Evolutionary conservation across 2,888 invertebrate species (phyloP), one percentile per base, ranked within the genome.

Genomic region (Rhyacophila evoluta): DNA sequence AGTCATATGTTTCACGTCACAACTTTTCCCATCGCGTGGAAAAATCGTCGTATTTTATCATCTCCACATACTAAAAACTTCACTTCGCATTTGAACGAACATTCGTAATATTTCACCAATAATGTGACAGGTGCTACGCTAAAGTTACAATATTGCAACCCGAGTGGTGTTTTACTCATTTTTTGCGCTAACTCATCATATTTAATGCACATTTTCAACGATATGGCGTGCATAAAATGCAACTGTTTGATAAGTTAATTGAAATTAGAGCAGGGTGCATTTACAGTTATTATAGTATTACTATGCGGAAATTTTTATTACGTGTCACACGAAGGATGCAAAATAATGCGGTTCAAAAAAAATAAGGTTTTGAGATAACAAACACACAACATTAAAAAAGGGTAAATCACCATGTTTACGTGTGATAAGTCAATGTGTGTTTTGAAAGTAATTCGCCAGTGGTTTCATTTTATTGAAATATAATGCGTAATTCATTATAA

Each of bases 11-110:
- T 28, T 69, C 28, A 19, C 25, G 68, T 69, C 28, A 28, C 29
- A 27, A 69, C 27, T 69, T 69, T 69, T 69, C 68, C 12, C 68
- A 69, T 69, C 68, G 68, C 68, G 68, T 69, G 68, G 6, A 19
- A 29, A 69, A 15, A 4, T 10, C 68, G 25, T 19, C 68, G n/a
- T 15, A 25, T 69, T 69, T 69, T 28, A 69, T 69, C 28, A 28
- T 69, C 29, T 28, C 27, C 68, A 69, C 1, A 29, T 69, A 28
- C 27, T 3, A 4, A 15, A 41, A 6, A 15, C 6, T 15, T 41
- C 41, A 15, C 41, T 41, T 41, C 15, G 4, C 19, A 6, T 15
- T 41, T 11, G 19, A 41, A 15, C 15, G 41, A 15, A 41, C 41
- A 41, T 41, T 15, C 1, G 12, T 15, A 41, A 41, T 41, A 41